Percentiles rank a stretch among this genome's conserved stretches.
Evolutionary conservation across 2,113 vertebrate genomes (phyloP).

Genomic region (Paedocypris sp.): DNA sequence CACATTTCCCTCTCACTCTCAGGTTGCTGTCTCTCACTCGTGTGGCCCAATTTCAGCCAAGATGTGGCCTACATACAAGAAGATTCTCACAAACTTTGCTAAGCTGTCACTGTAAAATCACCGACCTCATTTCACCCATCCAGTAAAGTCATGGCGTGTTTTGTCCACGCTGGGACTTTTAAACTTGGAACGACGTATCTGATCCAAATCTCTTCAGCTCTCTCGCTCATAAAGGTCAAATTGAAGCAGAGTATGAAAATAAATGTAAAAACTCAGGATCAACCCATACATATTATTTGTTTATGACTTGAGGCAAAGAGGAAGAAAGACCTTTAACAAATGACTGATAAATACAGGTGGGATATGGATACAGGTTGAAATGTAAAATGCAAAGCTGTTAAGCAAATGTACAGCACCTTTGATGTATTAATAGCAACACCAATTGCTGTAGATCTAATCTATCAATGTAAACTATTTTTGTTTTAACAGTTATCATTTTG

Average conservation of each 20-base stretch:
- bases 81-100: constrained; percentile 38
- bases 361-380: not conserved
- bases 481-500: too few species aligned
- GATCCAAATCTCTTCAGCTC: too few species aligned
- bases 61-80: constrained; percentile 49
- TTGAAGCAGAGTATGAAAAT: too few species aligned
- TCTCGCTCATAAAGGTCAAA: too few species aligned
- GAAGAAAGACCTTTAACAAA: constrained; percentile 4
- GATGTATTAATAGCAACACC: not conserved
- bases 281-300: not conserved
- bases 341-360: constrained; percentile 5
- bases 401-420: constrained; percentile 7
- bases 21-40: constrained; percentile 46
- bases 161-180: too few species aligned
- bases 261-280: too few species aligned
- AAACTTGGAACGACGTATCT: too few species aligned
- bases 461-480: too few species aligned
- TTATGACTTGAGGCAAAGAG: not conserved
- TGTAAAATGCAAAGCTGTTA: not conserved
- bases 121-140: constrained; percentile 31
- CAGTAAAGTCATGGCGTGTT: constrained; percentile 18
- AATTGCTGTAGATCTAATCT: not conserved
- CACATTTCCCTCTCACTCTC: constrained; percentile 49
- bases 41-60: constrained; percentile 46
- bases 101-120: constrained; percentile 38